Evolutionary conservation across 2,797 vertebrate genomes (phyloP).

Genomic region (Odontamblyopus lacepedii): DNA sequence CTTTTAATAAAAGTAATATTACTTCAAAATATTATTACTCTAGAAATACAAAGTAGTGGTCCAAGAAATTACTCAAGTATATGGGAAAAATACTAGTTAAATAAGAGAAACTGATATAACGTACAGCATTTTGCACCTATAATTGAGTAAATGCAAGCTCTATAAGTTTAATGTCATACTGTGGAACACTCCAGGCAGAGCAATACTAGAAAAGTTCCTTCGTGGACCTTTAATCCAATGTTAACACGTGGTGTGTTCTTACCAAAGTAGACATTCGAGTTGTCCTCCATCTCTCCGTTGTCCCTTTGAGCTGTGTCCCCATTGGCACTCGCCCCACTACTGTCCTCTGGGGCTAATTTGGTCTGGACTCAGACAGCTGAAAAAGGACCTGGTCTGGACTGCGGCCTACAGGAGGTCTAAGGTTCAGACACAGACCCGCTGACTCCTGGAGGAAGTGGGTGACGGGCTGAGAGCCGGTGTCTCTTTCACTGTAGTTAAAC

Average conservation of each 20-base stretch:
- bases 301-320: constrained; percentile 16
- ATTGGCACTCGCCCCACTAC: constrained; percentile 22
- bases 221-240: no score
- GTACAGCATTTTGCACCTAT: no score
- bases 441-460: constrained; percentile 36
- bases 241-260: constrained; percentile 10
- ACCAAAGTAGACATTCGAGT: constrained; percentile 49
- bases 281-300: constrained; percentile 44
- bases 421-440: constrained; percentile 28
- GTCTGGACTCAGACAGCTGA: constrained; percentile 59
- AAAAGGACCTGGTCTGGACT: constrained; percentile 51
- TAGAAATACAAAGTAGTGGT: no score
- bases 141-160: no score
- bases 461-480: constrained; percentile 19
- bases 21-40: no score
- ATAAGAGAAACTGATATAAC: no score
- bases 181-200: no score
- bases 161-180: no score
- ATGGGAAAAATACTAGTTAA: no score
- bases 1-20: no score
- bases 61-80: no score
- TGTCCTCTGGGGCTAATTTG: constrained; percentile 55
- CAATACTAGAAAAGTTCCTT: no score
- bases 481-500: background rate
- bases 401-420: constrained; percentile 31